Conservation (phyloP, 2,888 invertebrate genomes). For the Tenthredo notha region DNA sequence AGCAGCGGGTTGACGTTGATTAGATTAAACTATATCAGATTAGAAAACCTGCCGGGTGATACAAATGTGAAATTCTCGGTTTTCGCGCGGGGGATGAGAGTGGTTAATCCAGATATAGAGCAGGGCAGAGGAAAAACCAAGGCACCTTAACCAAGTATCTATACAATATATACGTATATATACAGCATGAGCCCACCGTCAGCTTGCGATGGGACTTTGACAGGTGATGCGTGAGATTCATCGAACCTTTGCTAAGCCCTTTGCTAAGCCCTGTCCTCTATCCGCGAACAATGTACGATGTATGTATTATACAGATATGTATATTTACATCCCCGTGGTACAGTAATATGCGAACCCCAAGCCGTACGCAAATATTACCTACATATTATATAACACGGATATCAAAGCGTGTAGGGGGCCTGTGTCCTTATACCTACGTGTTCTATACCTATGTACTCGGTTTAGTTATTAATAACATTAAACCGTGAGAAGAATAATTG, state of each 20-base stretch:
- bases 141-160: constrained; percentile 2
- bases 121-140: constrained; percentile 11
- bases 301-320: background rate
- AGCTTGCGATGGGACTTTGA: constrained; percentile 61
- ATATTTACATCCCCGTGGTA: background rate
- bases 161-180: background rate
- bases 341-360: constrained; percentile 2
- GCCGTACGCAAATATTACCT: background rate
- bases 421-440: background rate
- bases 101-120: background rate
- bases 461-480: constrained; percentile 40
- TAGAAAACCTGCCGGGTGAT: constrained; percentile 21
- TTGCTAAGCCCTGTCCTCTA: constrained; percentile 42
- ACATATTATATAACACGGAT: constrained; percentile 18
- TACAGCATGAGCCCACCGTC: background rate
- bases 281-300: constrained; percentile 31
- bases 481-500: constrained; percentile 37
- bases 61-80: constrained; percentile 16
- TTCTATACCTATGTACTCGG: background rate
- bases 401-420: constrained; percentile 27
- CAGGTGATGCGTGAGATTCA: constrained; percentile 68
- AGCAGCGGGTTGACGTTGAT: constrained; percentile 47
- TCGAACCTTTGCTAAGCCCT: constrained; percentile 63
- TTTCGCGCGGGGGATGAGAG: constrained; percentile 4
- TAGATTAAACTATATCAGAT: constrained; percentile 46